Percentiles rank a stretch among this genome's conserved stretches.
Evolutionary conservation across 2,797 vertebrate genomes (phyloP).

Genomic region (Lophotriccus pileatus): DNA sequence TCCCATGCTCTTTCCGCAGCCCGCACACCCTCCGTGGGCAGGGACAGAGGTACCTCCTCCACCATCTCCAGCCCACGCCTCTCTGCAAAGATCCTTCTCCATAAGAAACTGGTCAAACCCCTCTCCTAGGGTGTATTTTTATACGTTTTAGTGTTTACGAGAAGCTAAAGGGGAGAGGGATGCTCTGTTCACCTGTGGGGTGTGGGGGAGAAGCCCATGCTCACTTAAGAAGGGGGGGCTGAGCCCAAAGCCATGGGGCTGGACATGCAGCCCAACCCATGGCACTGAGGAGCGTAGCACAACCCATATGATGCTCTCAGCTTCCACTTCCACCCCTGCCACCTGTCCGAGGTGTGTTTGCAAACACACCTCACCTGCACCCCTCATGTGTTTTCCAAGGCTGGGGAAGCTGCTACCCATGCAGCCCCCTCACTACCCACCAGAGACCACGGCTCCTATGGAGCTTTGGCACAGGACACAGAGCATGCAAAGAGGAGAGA

Average conservation of each 20-base stretch:
- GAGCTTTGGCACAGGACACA: neutral
- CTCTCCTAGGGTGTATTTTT: neutral
- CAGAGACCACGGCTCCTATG: accelerated
- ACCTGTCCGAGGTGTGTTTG: accelerated
- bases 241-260: neutral
- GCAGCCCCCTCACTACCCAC: neutral
- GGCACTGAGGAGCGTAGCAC: neutral
- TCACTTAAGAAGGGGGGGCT: neutral
- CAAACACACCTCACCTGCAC: neutral
- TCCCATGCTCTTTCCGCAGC: slow-evolving; percentile 7
- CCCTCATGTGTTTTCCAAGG: accelerated
- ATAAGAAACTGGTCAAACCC: accelerated
- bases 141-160: neutral
- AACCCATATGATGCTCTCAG: neutral
- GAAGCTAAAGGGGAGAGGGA: neutral
- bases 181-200: too few relatives aligned
- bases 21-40: neutral
- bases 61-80: accelerated
- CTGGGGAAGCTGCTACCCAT: neutral
- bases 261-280: neutral
- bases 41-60: neutral
- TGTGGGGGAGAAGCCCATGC: accelerated
- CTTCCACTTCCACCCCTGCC: neutral
- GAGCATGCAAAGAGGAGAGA: neutral
- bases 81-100: neutral